Evolutionary conservation across 2,797 vertebrate species (phyloP), one percentile per base, ranked within the genome.

Genomic region (Novumbra hubbsi): DNA sequence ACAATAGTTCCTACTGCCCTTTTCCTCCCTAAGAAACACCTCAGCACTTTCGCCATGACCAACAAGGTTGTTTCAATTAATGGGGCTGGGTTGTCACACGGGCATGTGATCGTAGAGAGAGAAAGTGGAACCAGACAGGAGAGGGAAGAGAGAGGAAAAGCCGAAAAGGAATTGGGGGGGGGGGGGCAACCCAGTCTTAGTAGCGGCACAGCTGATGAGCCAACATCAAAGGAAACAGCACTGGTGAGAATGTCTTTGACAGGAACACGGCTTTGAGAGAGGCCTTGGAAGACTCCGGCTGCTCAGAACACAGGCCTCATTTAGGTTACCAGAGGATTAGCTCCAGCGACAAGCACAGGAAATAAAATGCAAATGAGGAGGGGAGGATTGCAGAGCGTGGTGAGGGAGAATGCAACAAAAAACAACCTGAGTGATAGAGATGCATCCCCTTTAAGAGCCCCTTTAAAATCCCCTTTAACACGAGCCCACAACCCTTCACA

Each of bases 351-450:
- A 86, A 83, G 81, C 84, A 77, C 82, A 80, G 83, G 88, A 92
- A 92, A 91, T 91, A 90, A 92, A 92, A 92, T 93, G 91, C 90
- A 90, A 93, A 93, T 93, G 89, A 60, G 12, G n/a, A 38, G n/a
- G 63, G 27, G 1, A 3, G 15, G 32, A 34, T 32, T 81, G 82
- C 83, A 69, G 78, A 85, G 84, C 73, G 87, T 21, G 62, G 17
- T n/a, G 66, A 14, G 38, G 19, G n/a, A 72, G 77, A 86, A 84
- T 70, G 87, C 86, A 63, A 71, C 34, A 87, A 91, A 87, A 87
- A 28, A 34, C 2, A 34, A 34, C 32, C 16, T 19, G 8, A 70
- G 49, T 28, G 24, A 52, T 5, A 5, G 55, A 21, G 68, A 70
- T 52, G 48, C 68, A 70, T 70, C 27, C 48, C 16, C 48, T 71